Base-by-base conservation (phyloP, 2,113 vertebrate genomes). In the Albula goreensis region DNA sequence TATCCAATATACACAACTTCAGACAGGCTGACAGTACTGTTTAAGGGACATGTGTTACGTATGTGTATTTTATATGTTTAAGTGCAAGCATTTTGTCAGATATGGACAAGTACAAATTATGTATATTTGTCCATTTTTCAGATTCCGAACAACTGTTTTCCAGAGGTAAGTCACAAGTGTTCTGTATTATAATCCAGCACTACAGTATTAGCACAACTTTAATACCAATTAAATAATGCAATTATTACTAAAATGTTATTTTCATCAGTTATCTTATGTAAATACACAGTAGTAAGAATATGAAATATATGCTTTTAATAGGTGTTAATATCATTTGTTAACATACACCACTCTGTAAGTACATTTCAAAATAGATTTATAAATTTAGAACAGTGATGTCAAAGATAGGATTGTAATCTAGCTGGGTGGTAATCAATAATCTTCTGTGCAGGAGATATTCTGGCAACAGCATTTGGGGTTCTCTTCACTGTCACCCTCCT, bases 401-500 rank as follows among this genome's bases (percentile, higher is more conserved):
- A 74, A 74, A 56, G 12, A 56, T 12, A 74, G 8, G 7, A 0
- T 56, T 1, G 53, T 56, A 56, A 63, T 8, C 8, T 6, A 53
- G 50, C 12, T 25, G 49, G 12, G 63, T 13, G 4, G 52, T 80
- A 41, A 50, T 80, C 17, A 2, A 57, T 56, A 53, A 8, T 19
- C 74, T 60, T n/a, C 52, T 53, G 63, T 70, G 63, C 78, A 92
- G 91, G 91, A 25, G 87, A 91, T 51, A 85, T 89, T 31, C 77
- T 91, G 78, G 90, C 91, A 5, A 89, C 89, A 17, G 89, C 83
- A 1, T 91, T 92, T 51, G 90, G 90, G 52, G 80, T 22, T 15
- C 83, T 92, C 60, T 91, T 92, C 57, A 85, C 50, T 5, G 11
- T 90, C 41, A 92, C 91, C 19, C 25, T 92, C 49, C 81, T 92